Percentiles rank a stretch among this genome's conserved stretches.
Conservation (phyloP, 2,888 invertebrate species). For the Cheilosia impressa region DNA sequence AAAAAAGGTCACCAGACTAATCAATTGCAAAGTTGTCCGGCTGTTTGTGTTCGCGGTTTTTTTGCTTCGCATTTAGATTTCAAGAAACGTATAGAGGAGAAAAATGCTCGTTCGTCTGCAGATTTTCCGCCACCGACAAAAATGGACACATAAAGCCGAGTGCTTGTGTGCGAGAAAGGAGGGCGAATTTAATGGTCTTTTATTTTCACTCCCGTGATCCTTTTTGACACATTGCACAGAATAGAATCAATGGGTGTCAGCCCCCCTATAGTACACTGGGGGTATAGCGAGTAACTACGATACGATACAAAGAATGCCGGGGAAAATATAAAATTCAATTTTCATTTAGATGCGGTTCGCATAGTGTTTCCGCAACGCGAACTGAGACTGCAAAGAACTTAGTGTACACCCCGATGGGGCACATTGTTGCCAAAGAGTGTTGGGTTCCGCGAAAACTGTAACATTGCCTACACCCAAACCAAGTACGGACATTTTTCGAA, state of each 20-base stretch:
- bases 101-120: conserved; percentile 26
- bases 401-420: not conserved
- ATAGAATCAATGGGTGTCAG: conserved; percentile 48
- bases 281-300: not conserved
- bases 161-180: not conserved
- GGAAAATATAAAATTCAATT: conserved; percentile 39
- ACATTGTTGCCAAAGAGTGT: not conserved
- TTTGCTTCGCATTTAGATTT: conserved; percentile 36
- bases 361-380: not conserved
- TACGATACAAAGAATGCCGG: not conserved
- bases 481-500: not conserved
- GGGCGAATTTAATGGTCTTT: conserved; percentile 51
- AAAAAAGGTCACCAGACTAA: conserved; percentile 73
- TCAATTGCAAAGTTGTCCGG: conserved; percentile 69
- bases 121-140: not conserved
- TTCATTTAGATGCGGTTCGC: conserved; percentile 10
- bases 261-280: not conserved
- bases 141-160: not conserved
- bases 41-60: conserved; percentile 15
- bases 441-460: conserved; percentile 14
- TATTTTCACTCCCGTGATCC: conserved; percentile 45
- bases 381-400: not conserved
- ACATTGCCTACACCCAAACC: not conserved
- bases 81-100: conserved; percentile 17
- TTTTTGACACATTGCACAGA: conserved; percentile 53